These are phyloP conservation scores for Dasypolia templi DNA, from an alignment of 2,888 invertebrate genomes.

Conservation along the genomic window DNA sequence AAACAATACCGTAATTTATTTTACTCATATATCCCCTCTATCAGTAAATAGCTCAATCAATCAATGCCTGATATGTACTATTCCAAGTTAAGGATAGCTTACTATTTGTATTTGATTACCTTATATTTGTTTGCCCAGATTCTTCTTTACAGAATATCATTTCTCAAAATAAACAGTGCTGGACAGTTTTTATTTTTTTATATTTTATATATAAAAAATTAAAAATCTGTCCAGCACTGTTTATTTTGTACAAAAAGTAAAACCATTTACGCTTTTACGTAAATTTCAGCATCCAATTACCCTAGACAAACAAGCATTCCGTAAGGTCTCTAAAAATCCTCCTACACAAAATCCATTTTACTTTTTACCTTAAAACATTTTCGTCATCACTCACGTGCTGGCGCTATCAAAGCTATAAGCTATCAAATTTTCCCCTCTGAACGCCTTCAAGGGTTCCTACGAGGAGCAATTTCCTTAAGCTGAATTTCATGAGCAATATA, in stretches of 20 bases:
- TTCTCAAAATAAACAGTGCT: background rate
- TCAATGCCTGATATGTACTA: background rate
- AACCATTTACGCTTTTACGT: conserved; percentile 27
- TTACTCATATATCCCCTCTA: background rate
- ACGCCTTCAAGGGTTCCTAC: conserved; percentile 81
- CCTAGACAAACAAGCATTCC: conserved; percentile 39
- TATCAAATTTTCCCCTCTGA: conserved; percentile 87
- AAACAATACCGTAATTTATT: background rate
- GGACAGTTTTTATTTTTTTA: background rate
- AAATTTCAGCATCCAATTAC: conserved; percentile 42
- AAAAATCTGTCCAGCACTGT: too few species aligned
- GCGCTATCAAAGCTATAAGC: conserved; percentile 83
- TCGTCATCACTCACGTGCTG: conserved; percentile 76
- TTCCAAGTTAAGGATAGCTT: background rate
- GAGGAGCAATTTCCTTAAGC: conserved; percentile 88
- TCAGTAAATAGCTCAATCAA: conserved; percentile 22
- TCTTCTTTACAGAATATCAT: background rate
- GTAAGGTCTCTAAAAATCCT: conserved; percentile 29
- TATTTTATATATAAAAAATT: too few species aligned
- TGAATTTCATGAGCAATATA: conserved; percentile 88
- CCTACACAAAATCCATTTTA: conserved; percentile 47
- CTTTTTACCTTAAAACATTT: conserved; percentile 71
- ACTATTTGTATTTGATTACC: background rate
- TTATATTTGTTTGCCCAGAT: background rate
- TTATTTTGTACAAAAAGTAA: conserved; percentile 8